These are phyloP conservation scores for Alligator mississippiensis DNA, from an alignment of 2,113 vertebrate species.

Conservation along the genomic window DNA sequence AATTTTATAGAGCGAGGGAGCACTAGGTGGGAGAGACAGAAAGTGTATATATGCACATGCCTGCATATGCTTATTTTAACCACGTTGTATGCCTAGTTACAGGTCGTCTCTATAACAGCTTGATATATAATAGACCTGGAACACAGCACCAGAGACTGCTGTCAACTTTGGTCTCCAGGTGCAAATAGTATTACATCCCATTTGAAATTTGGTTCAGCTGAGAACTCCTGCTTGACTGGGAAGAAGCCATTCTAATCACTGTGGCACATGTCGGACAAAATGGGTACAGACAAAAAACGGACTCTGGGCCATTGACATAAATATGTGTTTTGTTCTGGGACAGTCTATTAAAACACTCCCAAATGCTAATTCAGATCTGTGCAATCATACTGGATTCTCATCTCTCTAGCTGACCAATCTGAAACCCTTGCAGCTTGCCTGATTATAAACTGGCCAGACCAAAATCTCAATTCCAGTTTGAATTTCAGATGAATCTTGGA, in stretches of 20 bases:
- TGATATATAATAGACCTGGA: constrained; percentile 32
- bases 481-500: not conserved
- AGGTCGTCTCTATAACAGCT: not conserved
- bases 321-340: too few relatives aligned
- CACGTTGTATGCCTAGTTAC: constrained; percentile 59
- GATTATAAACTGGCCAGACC: not conserved
- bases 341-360: not conserved
- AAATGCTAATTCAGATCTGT: not conserved
- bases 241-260: not conserved
- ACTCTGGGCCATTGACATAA: not conserved
- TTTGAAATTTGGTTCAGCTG: accelerated
- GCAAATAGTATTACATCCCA: not conserved
- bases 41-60: too few relatives aligned
- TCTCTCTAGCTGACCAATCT: not conserved
- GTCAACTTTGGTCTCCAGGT: constrained; percentile 36
- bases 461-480: not conserved
- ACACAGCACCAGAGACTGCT: constrained; percentile 6
- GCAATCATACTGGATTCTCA: not conserved
- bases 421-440: not conserved
- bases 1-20: too few relatives aligned
- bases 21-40: too few relatives aligned
- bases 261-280: not conserved
- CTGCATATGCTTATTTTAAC: not conserved
- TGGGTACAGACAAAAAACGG: accelerated
- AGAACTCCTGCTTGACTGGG: not conserved